Conservation (phyloP, 2,113 vertebrate genomes). For the Eclectus roratus region DNA sequence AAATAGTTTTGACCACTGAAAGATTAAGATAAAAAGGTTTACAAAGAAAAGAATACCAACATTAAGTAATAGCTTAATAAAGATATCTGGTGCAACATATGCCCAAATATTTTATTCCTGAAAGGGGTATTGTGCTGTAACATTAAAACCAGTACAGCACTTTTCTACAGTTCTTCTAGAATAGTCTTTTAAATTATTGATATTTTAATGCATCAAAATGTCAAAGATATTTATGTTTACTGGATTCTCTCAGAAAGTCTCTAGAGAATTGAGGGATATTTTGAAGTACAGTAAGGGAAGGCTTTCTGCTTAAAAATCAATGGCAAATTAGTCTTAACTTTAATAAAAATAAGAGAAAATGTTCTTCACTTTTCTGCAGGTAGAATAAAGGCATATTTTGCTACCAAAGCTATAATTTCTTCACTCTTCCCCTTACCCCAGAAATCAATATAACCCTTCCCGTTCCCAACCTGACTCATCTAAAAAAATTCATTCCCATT, state of each 20-base stretch:
- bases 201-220: slow-evolving; percentile 29
- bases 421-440: background rate
- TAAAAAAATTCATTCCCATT: background rate
- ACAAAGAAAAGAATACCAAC: background rate
- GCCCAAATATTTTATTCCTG: background rate
- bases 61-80: background rate
- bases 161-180: background rate
- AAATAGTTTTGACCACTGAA: background rate
- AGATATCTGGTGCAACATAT: background rate
- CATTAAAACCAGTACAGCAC: background rate
- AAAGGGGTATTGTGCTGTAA: background rate
- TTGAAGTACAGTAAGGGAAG: background rate
- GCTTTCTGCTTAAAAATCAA: slow-evolving; percentile 28
- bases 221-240: background rate
- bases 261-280: background rate
- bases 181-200: slow-evolving; percentile 39
- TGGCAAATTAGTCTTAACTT: background rate
- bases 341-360: background rate
- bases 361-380: background rate
- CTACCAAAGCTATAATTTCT: background rate
- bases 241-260: background rate
- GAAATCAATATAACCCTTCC: background rate
- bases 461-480: accelerated
- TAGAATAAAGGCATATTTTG: background rate
- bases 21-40: background rate